Evolutionary conservation across 2,113 vertebrate species (phyloP), one percentile per base, ranked within the genome.

Genomic region (Ellobius talpinus): DNA sequence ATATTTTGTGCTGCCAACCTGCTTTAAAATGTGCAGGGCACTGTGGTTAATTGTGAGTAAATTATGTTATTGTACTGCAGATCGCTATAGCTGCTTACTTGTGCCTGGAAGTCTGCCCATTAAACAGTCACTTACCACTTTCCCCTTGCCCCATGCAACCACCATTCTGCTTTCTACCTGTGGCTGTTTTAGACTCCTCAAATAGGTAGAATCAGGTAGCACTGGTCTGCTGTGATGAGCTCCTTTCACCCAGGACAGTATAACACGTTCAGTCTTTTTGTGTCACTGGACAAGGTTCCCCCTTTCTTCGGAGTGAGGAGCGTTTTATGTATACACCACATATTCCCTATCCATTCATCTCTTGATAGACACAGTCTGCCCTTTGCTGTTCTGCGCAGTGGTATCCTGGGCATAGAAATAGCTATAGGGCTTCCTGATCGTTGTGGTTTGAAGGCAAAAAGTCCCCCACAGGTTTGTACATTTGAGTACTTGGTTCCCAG

Each of bases 291-390:
- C 17, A 79, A 39, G 16, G n/a, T n/a, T 50, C 14, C 63, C 36
- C n/a, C 17, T 73, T 36, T 47, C 47, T 42, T 52, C 14, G 42
- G 72, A 33, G 29, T 66, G 58, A 74, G 39, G 33, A 87, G 24
- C 3, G 0, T 50, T 42, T 26, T 26, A 66, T 42, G 21, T 9
- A 1, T 21, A 11, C 76, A 26, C 13, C 26, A 0, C 13, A 5
- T 65, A 91, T 89, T 65, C 14, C 85, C 24, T 73, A 23, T 36
- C 3, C 5, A 6, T 26, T 50, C 19, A n/a, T 68, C 17, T 19
- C 12, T 24, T 16, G 10, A 10, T 7, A 66, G n/a, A 39, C 50
- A 33, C 13, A 33, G 50, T 17, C 36, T 31, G 2, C 6, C 72
- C 52, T 89, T 82, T 33, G 63, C 55, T 88, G 0, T 42, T 72